phyloP scores from a whole-genome alignment of 2,113 vertebrate genomes.

The Hystrix cristata region DNA sequence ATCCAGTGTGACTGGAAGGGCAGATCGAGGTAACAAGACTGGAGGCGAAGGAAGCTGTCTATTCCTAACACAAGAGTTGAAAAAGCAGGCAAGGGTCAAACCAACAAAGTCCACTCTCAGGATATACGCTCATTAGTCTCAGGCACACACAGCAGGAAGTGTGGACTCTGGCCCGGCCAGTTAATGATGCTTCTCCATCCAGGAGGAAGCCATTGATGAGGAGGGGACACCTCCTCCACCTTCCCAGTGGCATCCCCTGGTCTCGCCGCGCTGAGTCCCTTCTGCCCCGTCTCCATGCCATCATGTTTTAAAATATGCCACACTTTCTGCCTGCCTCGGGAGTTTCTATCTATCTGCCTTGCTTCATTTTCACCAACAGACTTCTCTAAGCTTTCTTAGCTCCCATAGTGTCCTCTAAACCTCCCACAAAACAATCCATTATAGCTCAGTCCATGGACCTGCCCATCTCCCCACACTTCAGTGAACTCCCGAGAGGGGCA shows the following conservation, averaged over 20 bases:
- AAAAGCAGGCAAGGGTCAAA: not conserved
- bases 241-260: accelerated
- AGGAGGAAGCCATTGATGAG: not conserved
- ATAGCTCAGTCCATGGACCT: not conserved
- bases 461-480: not conserved
- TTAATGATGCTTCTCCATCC: accelerated
- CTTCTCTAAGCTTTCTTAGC: not conserved
- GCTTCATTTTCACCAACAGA: not conserved
- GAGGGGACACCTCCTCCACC: accelerated
- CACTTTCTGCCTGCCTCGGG: not conserved
- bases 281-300: too few species aligned
- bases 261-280: not conserved
- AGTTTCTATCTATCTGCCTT: not conserved
- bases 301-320: accelerated
- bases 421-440: not conserved
- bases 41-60: not conserved
- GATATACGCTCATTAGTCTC: accelerated
- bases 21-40: not conserved
- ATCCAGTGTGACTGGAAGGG: not conserved
- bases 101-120: accelerated
- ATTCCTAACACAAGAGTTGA: accelerated
- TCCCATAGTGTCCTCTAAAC: not conserved
- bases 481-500: accelerated
- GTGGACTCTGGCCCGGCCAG: not conserved
- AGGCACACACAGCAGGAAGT: accelerated